phyloP scores from a whole-genome alignment of 2,888 invertebrate genomes.

The Metallyticus violacea region DNA sequence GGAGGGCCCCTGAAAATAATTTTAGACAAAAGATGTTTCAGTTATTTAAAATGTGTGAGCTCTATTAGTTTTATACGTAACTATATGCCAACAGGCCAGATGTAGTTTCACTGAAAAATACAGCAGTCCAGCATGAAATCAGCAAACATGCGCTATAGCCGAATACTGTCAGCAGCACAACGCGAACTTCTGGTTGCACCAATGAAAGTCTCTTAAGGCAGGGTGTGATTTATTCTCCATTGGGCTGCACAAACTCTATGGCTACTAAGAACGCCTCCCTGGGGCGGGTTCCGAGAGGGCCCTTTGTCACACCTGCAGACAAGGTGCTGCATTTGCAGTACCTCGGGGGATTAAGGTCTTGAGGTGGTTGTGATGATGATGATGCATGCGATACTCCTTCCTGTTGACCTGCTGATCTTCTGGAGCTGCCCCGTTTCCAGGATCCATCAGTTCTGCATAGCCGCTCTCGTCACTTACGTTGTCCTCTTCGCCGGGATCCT shows the following conservation, averaged over 20 bases:
- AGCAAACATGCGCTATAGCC: no score
- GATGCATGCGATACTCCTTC: not conserved
- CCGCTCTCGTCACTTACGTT: constrained; percentile 88
- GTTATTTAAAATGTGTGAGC: no score
- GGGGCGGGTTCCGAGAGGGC: not conserved
- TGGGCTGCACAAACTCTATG: not conserved
- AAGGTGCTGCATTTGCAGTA: not conserved
- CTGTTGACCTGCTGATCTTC: not conserved
- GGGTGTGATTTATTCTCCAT: not conserved
- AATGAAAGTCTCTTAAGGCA: not conserved
- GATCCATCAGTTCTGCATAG: constrained; percentile 66
- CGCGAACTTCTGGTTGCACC: not conserved
- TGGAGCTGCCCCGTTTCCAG: not conserved
- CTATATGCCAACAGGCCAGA: no score
- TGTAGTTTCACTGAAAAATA: no score
- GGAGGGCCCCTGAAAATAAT: no score
- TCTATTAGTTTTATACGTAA: no score
- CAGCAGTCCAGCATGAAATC: no score
- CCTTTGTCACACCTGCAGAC: not conserved
- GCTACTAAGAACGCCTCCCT: not conserved
- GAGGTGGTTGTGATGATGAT: not conserved
- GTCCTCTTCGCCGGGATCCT: constrained; percentile 43
- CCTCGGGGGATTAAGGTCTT: not conserved
- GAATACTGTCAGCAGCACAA: no score
- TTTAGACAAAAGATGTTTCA: no score